phyloP scores from a whole-genome alignment of 2,113 vertebrate species.

The Rhinoderma darwinii region DNA sequence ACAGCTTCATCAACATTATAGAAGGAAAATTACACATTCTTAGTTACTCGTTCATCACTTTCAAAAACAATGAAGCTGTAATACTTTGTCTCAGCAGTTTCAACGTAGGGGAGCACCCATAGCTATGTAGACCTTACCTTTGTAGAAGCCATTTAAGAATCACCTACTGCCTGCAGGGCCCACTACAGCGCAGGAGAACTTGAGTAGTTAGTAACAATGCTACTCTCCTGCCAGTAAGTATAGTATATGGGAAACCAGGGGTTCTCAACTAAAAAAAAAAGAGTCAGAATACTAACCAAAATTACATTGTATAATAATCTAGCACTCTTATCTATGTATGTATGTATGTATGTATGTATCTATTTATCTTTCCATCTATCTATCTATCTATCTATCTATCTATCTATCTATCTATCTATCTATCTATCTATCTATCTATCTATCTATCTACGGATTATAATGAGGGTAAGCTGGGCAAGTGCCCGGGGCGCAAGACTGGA shows the following conservation, averaged over 20 bases:
- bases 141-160: not conserved
- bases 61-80: not conserved
- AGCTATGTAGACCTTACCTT: not conserved
- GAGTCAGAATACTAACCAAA: too few species aligned
- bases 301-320: too few species aligned
- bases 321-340: too few species aligned
- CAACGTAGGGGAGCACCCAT: not conserved
- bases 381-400: too few species aligned
- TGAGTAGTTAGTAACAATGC: not conserved
- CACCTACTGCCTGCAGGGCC: not conserved
- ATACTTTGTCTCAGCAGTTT: not conserved
- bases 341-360: too few species aligned
- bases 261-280: too few species aligned
- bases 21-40: not conserved
- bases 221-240: too few species aligned
- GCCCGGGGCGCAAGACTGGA: too few species aligned
- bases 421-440: not conserved
- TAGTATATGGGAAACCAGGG: too few species aligned
- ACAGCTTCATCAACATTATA: not conserved
- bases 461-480: too few species aligned
- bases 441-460: too few species aligned
- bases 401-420: not conserved
- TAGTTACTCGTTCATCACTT: not conserved
- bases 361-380: too few species aligned
- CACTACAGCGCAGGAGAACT: not conserved